Conservation (phyloP, 2,797 vertebrate species). For the Trichosurus vulpecula region DNA sequence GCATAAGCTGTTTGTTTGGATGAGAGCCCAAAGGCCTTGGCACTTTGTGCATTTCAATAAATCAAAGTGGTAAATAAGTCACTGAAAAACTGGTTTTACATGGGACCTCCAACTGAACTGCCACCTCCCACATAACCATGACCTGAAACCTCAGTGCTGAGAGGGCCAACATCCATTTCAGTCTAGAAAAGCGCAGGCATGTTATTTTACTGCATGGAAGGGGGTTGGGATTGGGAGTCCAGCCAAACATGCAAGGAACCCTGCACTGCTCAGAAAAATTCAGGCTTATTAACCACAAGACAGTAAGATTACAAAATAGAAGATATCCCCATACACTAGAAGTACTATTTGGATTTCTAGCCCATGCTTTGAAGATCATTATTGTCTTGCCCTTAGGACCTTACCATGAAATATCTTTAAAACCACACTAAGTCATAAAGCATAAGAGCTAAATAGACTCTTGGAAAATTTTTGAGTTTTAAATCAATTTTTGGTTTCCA, state of each 20-base stretch:
- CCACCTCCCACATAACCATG: slow-evolving; percentile 21
- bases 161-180: slow-evolving; percentile 34
- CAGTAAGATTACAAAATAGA: neutral
- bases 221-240: neutral
- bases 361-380: neutral
- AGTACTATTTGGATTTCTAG: slow-evolving; percentile 21
- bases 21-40: slow-evolving; percentile 72
- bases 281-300: slow-evolving; percentile 1
- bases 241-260: neutral
- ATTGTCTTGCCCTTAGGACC: neutral
- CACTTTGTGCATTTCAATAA: slow-evolving; percentile 73
- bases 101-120: slow-evolving; percentile 64
- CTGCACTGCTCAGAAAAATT: neutral
- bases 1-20: slow-evolving; percentile 66
- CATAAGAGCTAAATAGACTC: neutral
- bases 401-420: neutral
- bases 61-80: slow-evolving; percentile 69
- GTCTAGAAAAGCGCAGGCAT: neutral
- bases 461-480: slow-evolving; percentile 43
- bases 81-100: slow-evolving; percentile 69
- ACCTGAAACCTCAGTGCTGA: slow-evolving; percentile 52
- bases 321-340: neutral
- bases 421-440: neutral
- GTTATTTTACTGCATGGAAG: neutral
- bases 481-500: slow-evolving; percentile 52